A percentile compares a stretch with the other conserved stretches of the same genome.
Evolutionary conservation across 2,797 vertebrate species (phyloP).

Genomic region (Helostoma temminkii): DNA sequence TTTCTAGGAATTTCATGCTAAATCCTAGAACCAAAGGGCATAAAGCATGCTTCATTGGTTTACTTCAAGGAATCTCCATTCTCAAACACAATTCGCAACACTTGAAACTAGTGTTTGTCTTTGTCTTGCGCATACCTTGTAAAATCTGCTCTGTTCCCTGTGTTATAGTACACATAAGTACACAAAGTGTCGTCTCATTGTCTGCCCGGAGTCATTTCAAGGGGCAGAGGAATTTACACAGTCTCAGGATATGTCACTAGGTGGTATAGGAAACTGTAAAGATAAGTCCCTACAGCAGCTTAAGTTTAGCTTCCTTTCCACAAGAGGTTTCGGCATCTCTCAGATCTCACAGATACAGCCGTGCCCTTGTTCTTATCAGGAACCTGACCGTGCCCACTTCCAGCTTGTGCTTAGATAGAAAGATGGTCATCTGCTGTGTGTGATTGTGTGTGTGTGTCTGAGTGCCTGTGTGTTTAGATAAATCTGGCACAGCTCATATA

Average conservation of each 20-base stretch:
- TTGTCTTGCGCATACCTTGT: slow-evolving; percentile 75
- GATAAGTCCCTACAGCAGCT: slow-evolving; percentile 78
- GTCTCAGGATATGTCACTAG: slow-evolving; percentile 75
- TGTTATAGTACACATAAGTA: slow-evolving; percentile 69
- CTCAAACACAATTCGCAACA: slow-evolving; percentile 66
- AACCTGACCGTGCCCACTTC: slow-evolving; percentile 72
- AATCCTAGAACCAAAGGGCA: slow-evolving; percentile 22
- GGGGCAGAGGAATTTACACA: slow-evolving; percentile 80
- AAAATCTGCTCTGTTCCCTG: slow-evolving; percentile 77
- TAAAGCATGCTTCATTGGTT: slow-evolving; percentile 44
- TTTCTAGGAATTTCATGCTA: slow-evolving; percentile 17
- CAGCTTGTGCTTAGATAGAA: slow-evolving; percentile 53
- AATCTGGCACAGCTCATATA: background rate
- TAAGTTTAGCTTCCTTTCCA: slow-evolving; percentile 76
- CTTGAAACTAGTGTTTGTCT: slow-evolving; percentile 74
- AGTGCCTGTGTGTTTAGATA: slow-evolving; percentile 18
- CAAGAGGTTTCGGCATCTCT: slow-evolving; percentile 72
- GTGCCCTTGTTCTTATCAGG: slow-evolving; percentile 78
- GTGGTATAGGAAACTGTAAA: slow-evolving; percentile 83
- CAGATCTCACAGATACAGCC: slow-evolving; percentile 76
- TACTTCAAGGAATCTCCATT: slow-evolving; percentile 59
- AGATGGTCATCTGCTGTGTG: slow-evolving; percentile 52
- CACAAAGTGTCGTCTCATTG: slow-evolving; percentile 83
- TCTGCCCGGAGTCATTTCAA: slow-evolving; percentile 76
- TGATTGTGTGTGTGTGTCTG: slow-evolving; percentile 39